Evolutionary conservation across 2,797 vertebrate genomes (phyloP).

Genomic region (Characodon lateralis): DNA sequence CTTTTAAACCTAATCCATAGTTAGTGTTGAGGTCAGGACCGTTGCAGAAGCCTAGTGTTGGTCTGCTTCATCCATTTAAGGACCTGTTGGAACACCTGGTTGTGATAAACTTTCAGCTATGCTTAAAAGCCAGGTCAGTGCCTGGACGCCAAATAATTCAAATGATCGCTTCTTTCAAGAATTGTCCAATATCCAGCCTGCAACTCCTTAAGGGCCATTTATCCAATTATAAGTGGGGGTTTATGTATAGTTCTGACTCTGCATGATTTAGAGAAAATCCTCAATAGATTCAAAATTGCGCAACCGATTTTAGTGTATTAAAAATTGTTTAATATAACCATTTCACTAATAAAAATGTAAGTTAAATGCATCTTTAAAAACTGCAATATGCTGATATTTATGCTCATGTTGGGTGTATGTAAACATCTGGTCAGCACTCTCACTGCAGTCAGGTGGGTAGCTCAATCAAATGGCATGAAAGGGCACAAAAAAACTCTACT

Average conservation of each 20-base stretch:
- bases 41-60: no score
- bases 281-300: no score
- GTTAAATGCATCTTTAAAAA: background rate
- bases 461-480: background rate
- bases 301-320: background rate
- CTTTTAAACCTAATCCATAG: no score
- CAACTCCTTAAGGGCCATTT: background rate
- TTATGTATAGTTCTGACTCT: no score
- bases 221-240: no score
- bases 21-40: no score
- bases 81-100: background rate
- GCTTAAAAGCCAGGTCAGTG: no score
- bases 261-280: no score
- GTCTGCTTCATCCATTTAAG: background rate
- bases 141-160: background rate
- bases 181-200: background rate
- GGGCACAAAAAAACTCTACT: background rate
- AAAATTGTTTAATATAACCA: background rate
- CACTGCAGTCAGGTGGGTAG: background rate
- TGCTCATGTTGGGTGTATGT: background rate
- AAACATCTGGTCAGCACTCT: no score
- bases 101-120: no score
- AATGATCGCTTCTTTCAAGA: background rate
- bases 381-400: background rate
- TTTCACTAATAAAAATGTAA: background rate